Evolutionary conservation across 1,140 invertebrate species (phyloP), one percentile per base, ranked within the genome.

Genomic region (Papilio dardanus): DNA sequence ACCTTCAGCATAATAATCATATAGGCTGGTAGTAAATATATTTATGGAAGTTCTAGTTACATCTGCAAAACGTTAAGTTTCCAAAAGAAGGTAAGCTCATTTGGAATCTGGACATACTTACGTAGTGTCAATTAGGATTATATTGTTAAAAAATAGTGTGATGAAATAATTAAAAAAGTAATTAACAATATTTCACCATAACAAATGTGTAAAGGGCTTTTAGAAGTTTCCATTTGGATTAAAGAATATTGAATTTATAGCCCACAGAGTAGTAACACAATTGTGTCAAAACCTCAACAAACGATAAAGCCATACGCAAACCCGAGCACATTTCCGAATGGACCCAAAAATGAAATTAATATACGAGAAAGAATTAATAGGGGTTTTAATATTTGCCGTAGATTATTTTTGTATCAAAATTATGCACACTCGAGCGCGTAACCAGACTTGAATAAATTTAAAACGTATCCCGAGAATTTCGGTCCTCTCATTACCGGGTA

Each of bases 331-430:
- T 73, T 54, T 73, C 71, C 71, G 71, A 73, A 73, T 58, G 46
- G 71, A 54, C 19, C 54, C 74, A 35, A 78, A 76, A 71, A 75
- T 24, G 19, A 71, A 82, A 77, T 77, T 81, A 78, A 82, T 79
- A 81, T 78, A 77, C 65, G 62, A 77, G 77, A 71, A 79, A 81
- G 81, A 88, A 86, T 89, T 87, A 88, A 86, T 88, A 83, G 76
- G 79, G 81, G 82, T 81, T 87, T 87, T 86, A 85, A 90, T 88
- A 86, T 87, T 76, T 84, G 74, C 74, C 80, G 80, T 85, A 90
- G 83, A 92, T 91, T 88, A 93, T 90, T 87, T 92, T 90, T 92
- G 88, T 93, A 92, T 93, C 89, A 93, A 91, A 89, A 92, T 90
- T 84, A 90, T 90, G 88, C 89, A 89, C 90, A 91, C 87, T 91